These are phyloP conservation scores for Thalassoma bifasciatum DNA, from an alignment of 2,113 vertebrate genomes.

Conservation along the genomic window DNA sequence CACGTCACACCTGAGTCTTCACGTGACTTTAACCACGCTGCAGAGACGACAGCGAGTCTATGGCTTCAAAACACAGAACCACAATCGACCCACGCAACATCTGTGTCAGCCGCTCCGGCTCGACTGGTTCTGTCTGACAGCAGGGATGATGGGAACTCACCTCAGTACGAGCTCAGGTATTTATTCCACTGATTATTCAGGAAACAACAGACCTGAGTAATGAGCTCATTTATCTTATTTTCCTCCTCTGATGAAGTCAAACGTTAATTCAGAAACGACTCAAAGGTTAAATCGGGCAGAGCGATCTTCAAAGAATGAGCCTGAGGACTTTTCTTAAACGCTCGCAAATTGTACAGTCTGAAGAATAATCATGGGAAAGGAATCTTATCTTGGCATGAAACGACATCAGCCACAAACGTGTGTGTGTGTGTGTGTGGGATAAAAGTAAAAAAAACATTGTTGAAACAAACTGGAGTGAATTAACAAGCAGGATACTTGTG, in stretches of 20 bases:
- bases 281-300: neutral
- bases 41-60: no score
- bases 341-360: no score
- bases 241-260: no score
- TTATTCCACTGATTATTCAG: neutral
- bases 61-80: slow-evolving; percentile 2
- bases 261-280: no score
- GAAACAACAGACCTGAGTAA: no score
- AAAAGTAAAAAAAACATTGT: no score
- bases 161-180: slow-evolving; percentile 58
- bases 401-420: no score
- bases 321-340: neutral
- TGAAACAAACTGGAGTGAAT: no score
- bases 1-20: slow-evolving; percentile 3
- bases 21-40: no score
- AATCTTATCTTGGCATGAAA: neutral
- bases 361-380: neutral
- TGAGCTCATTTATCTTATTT: no score
- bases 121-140: slow-evolving; percentile 21
- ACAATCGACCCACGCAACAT: neutral
- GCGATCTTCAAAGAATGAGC: neutral
- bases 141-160: slow-evolving; percentile 18
- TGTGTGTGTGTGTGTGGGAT: neutral
- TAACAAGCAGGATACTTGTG: no score
- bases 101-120: slow-evolving; percentile 35